Evolutionary conservation across 2,113 vertebrate genomes (phyloP).

Genomic region (Trogon melanurus): DNA sequence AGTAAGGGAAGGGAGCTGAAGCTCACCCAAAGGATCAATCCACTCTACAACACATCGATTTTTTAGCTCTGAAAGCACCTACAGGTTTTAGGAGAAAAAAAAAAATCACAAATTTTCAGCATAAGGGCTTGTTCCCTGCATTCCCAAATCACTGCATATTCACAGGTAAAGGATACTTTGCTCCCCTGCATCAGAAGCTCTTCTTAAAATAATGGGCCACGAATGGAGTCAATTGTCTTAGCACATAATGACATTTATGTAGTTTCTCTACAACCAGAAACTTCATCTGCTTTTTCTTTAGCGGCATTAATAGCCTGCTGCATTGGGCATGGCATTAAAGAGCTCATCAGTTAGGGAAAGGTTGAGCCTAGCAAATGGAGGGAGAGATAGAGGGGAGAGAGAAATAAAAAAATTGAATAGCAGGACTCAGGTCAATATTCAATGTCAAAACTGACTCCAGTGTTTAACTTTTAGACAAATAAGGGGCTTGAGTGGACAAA

Average conservation of each 20-base stretch:
- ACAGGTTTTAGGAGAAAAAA: neutral
- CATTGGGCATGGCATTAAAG: neutral
- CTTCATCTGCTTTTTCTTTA: neutral
- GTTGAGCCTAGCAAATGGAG: neutral
- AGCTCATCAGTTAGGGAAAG: neutral
- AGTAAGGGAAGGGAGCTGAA: neutral
- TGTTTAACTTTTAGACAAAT: neutral
- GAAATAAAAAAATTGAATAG: neutral
- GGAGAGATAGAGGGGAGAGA: neutral
- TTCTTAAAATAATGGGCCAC: neutral
- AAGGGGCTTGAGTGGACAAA: neutral
- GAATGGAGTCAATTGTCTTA: neutral
- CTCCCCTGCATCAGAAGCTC: neutral
- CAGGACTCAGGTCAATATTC: neutral
- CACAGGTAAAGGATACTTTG: neutral
- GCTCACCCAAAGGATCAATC: neutral
- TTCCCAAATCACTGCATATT: neutral
- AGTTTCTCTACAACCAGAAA: neutral
- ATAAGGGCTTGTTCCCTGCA: neutral
- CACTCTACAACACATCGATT: neutral
- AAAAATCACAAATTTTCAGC: neutral
- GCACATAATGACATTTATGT: neutral
- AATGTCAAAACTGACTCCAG: neutral
- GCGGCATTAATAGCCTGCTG: neutral
- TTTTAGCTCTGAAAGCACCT: neutral